These are phyloP conservation scores for Paramisgurnus dabryanus DNA, from an alignment of 2,113 vertebrate species.

Conservation along the genomic window DNA sequence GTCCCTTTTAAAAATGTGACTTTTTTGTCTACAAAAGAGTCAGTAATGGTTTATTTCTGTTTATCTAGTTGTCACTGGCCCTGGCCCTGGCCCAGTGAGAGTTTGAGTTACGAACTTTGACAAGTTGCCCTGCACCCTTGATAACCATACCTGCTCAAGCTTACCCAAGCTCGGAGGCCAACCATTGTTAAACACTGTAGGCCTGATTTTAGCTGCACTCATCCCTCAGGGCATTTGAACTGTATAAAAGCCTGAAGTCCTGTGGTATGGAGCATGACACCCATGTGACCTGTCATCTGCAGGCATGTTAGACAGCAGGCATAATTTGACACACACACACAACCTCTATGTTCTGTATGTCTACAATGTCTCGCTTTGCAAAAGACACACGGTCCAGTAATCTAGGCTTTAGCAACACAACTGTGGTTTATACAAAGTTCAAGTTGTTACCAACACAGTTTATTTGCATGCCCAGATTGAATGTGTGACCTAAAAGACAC, in stretches of 20 bases:
- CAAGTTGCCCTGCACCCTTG: not conserved
- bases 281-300: constrained; percentile 31
- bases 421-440: constrained; percentile 6
- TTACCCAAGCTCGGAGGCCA: not conserved
- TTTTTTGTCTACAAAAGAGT: not conserved
- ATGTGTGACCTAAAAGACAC: no score
- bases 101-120: not conserved
- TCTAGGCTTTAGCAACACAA: not conserved
- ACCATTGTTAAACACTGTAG: not conserved
- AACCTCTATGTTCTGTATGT: constrained; percentile 21
- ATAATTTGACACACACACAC: constrained; percentile 1
- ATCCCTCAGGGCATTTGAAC: constrained; percentile 31
- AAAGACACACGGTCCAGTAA: not conserved
- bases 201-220: constrained; percentile 34
- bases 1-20: not conserved
- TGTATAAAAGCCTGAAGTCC: constrained; percentile 12
- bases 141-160: not conserved
- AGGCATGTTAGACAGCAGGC: not conserved
- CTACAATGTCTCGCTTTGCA: constrained; percentile 5
- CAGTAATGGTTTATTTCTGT: not conserved
- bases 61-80: not conserved
- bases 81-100: not conserved
- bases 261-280: constrained; percentile 16
- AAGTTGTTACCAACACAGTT: not conserved
- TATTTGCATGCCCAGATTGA: no score